Conservation (phyloP, 2,113 vertebrate genomes). For the Cololabis saira region DNA sequence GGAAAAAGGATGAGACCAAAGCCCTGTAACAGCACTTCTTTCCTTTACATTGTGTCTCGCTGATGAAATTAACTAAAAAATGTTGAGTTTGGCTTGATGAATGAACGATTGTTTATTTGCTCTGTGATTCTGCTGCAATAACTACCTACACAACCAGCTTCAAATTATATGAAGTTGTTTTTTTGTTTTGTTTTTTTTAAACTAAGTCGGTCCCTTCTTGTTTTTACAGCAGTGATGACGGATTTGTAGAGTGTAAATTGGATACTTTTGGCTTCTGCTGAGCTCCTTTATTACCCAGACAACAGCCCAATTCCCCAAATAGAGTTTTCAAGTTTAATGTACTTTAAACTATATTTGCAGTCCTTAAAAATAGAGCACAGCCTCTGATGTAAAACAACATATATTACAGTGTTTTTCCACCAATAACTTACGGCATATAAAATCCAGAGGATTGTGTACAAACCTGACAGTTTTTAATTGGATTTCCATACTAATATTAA, state of each 20-base stretch:
- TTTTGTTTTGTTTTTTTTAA: background rate
- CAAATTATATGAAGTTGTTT: background rate
- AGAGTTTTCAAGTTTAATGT: no score
- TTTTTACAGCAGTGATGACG: slow-evolving; percentile 22
- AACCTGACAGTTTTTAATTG: no score
- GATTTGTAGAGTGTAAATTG: slow-evolving; percentile 38
- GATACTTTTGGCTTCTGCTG: slow-evolving; percentile 12
- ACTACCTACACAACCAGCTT: background rate
- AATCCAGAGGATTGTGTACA: no score
- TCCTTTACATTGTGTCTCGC: background rate
- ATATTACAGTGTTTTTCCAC: no score
- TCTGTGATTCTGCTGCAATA: background rate
- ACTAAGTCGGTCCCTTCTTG: background rate
- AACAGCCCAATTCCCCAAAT: no score
- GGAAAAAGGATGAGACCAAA: background rate
- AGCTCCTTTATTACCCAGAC: background rate
- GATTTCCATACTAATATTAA: no score
- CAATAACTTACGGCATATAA: no score
- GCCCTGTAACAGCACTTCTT: background rate
- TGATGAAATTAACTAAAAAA: slow-evolving; percentile 5
- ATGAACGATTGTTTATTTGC: no score
- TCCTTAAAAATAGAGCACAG: no score
- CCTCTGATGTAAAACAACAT: no score
- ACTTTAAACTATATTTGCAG: no score
- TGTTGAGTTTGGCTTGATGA: slow-evolving; percentile 10